Conservation (phyloP, 2,797 vertebrate genomes). For the Perodicticus potto region DNA sequence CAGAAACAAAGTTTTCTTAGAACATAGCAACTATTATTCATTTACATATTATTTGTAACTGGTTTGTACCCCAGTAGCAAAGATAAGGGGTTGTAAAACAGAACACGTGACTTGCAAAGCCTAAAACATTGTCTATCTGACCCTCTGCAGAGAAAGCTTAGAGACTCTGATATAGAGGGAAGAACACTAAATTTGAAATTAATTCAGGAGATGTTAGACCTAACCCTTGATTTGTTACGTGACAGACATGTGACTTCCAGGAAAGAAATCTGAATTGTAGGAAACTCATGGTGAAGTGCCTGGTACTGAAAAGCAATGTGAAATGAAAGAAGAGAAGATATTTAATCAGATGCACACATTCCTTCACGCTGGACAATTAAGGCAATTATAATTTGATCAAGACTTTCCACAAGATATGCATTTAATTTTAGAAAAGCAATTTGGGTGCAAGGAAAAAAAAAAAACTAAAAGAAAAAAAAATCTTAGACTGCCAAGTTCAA, state of each 20-base stretch:
- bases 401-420: neutral
- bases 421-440: neutral
- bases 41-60: neutral
- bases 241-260: neutral
- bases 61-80: neutral
- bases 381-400: neutral
- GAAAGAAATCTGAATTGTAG: neutral
- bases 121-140: neutral
- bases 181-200: neutral
- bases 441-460: neutral
- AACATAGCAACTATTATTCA: neutral
- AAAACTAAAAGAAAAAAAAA: neutral
- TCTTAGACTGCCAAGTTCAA: neutral
- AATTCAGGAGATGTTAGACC: neutral
- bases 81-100: neutral
- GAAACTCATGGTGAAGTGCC: neutral
- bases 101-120: neutral
- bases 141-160: neutral
- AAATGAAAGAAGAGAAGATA: neutral
- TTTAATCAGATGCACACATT: neutral
- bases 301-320: neutral
- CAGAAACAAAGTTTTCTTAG: neutral
- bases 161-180: accelerated
- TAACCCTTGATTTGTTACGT: neutral
- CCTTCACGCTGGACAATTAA: neutral